phyloP scores from a whole-genome alignment of 2,113 vertebrate genomes.

The Paramormyrops kingsleyae region DNA sequence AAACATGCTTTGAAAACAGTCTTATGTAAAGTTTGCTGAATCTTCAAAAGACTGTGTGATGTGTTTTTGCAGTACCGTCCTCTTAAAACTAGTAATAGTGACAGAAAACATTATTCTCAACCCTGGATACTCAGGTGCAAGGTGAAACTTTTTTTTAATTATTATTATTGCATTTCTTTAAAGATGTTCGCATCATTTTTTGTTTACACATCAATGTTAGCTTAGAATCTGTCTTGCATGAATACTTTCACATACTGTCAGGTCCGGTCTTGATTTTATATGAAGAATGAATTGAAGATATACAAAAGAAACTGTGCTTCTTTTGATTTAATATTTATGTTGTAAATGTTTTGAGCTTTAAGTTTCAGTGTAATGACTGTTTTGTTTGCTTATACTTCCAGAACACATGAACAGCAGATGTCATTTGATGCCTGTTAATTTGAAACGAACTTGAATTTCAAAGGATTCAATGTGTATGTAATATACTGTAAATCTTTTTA shows the following conservation, averaged over 20 bases:
- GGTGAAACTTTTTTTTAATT: background rate
- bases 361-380: background rate
- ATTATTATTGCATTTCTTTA: background rate
- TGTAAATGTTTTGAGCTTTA: background rate
- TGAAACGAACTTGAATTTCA: background rate
- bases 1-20: background rate
- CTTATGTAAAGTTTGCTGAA: constrained; percentile 26
- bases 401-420: background rate
- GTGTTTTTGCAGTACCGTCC: background rate
- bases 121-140: background rate
- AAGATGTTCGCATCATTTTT: background rate
- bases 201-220: background rate
- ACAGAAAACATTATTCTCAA: background rate
- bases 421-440: background rate
- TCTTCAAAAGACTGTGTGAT: constrained; percentile 20
- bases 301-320: background rate
- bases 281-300: background rate
- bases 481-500: constrained; percentile 3
- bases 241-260: background rate
- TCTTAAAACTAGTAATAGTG: background rate
- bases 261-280: background rate
- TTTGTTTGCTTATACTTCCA: background rate
- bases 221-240: background rate
- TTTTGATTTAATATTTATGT: background rate
- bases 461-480: background rate